Base-by-base conservation (phyloP, 64 coral and sea anemone genomes). In the Exaiptasia diaphana region DNA sequence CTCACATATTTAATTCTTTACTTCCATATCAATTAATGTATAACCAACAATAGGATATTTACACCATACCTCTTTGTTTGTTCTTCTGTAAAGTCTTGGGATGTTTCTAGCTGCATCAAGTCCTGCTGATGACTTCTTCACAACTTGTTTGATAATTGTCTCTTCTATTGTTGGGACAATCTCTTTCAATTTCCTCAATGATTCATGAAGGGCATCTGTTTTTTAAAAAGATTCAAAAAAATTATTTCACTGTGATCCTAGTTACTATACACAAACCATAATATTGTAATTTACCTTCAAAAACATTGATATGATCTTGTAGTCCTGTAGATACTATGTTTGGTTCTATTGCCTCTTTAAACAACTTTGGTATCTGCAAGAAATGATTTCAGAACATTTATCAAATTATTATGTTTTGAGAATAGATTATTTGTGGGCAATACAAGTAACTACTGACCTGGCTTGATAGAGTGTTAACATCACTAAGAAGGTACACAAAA, bases 21-120 rank as follows among this genome's bases (percentile, higher is more conserved):
- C n/a, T n/a, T n/a, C n/a, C n/a, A n/a, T n/a, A n/a, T n/a, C n/a
- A n/a, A n/a, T n/a, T n/a, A n/a, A n/a, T n/a, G n/a, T n/a, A n/a
- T n/a, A n/a, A n/a, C n/a, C n/a, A n/a, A n/a, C n/a, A n/a, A n/a
- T n/a, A n/a, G n/a, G n/a, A n/a, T n/a, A n/a, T n/a, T n/a, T n/a
- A n/a, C n/a, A n/a, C n/a, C n/a, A n/a, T 1, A 93, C 90, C 83
- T 93, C 91, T 68, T 85, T 94, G 74, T 94, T 94, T 29, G 91
- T 94, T 41, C 91, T 88, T 20, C 91, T 85, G 31, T 94, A 94
- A 15, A 94, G 75, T 56, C 91, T 46, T 36, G 91, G 91, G n/a
- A 94, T 94, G 53, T 94, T 94, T 74, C 86, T 88, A 17, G 81
- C 91, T 34, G 86, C 86, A 79, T 94, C 91, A 56, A 94, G 86